phyloP scores from a whole-genome alignment of 2,797 vertebrate genomes.

The Semaprochilodus insignis region DNA sequence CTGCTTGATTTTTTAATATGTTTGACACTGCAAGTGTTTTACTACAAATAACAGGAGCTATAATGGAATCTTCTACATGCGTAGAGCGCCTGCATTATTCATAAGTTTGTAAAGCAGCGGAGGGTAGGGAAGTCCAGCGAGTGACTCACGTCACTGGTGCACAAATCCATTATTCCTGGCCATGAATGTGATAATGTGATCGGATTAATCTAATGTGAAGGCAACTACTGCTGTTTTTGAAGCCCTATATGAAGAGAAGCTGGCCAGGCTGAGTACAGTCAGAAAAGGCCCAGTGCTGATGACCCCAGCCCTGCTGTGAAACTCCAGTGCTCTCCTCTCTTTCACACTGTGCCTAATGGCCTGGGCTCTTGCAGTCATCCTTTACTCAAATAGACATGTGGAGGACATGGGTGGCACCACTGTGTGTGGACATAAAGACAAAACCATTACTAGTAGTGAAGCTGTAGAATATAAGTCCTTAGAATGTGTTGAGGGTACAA shows the following conservation, averaged over 20 bases:
- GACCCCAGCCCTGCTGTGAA: slow-evolving; percentile 73
- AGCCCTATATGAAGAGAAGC: slow-evolving; percentile 31
- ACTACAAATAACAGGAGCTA: slow-evolving; percentile 94
- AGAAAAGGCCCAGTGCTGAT: slow-evolving; percentile 76
- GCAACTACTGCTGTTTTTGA: slow-evolving; percentile 48
- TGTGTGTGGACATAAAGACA: slow-evolving; percentile 66
- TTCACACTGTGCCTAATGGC: slow-evolving; percentile 90
- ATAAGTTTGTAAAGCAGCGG: slow-evolving; percentile 83
- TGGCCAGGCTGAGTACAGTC: slow-evolving; percentile 42
- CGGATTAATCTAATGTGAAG: slow-evolving; percentile 11
- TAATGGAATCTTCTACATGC: slow-evolving; percentile 90
- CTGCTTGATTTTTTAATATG: slow-evolving; percentile 86
- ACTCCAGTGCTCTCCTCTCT: slow-evolving; percentile 59
- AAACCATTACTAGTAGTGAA: slow-evolving; percentile 61
- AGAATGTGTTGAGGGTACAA: slow-evolving; percentile 50
- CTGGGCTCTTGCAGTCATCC: slow-evolving; percentile 78
- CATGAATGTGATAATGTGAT: slow-evolving; percentile 35
- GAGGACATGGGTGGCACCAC: slow-evolving; percentile 61
- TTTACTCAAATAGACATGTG: slow-evolving; percentile 77
- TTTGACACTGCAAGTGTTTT: slow-evolving; percentile 96
- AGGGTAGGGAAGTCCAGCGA: slow-evolving; percentile 64
- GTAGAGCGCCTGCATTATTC: slow-evolving; percentile 90
- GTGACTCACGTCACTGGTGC: slow-evolving; percentile 67
- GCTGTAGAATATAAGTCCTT: slow-evolving; percentile 58
- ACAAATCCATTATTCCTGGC: slow-evolving; percentile 61